Base-by-base conservation (phyloP, 2,113 vertebrate species). In the Diadophis punctatus region DNA sequence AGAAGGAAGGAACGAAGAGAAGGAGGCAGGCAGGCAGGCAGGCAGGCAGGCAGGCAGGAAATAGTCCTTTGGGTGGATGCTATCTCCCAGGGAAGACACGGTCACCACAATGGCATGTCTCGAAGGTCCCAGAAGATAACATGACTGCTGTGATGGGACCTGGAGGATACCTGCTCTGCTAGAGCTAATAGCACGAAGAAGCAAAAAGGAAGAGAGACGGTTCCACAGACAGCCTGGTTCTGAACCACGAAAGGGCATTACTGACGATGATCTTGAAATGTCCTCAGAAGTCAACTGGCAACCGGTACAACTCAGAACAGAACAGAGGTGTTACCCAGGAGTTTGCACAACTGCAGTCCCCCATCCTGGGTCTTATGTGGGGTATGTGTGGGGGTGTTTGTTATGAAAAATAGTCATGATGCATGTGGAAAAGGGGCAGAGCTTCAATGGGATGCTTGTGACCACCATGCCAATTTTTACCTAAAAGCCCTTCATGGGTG, bases 381-480 rank as follows among this genome's bases (percentile, higher is more conserved):
- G n/a, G n/a, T 60, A 11, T 20, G 4, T 55, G 53, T 20, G 55
- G 14, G 53, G 20, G 55, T 58, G 22, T 25, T 58, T 11, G 58
- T 30, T 30, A 30, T 12, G 10, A 60, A 60, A 60, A 60, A 30
- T 2, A 27, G 9, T 11, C 8, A 3, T 27, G 9, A 60, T 16
- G 30, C 63, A 2, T 14, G 14, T 18, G 14, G 63, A 74, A 34
- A 74, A 18, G 63, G 63, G n/a, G 63, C n/a, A 74, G 30, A 16
- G n/a, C 14, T 74, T 74, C 63, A 34, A 0, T 34, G 5, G 30
- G 12, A 74, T 34, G n/a, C 14, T 74, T 18, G 4, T 34, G 63
- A 34, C 5, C n/a, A 2, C 14, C 63, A 18, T 74, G 94, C 90
- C 84, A 74, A 9, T 84, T 93, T 93, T 90, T 94, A 22, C 9